phyloP scores from a whole-genome alignment of 2,888 invertebrate genomes.

The Drosophila histrio region DNA sequence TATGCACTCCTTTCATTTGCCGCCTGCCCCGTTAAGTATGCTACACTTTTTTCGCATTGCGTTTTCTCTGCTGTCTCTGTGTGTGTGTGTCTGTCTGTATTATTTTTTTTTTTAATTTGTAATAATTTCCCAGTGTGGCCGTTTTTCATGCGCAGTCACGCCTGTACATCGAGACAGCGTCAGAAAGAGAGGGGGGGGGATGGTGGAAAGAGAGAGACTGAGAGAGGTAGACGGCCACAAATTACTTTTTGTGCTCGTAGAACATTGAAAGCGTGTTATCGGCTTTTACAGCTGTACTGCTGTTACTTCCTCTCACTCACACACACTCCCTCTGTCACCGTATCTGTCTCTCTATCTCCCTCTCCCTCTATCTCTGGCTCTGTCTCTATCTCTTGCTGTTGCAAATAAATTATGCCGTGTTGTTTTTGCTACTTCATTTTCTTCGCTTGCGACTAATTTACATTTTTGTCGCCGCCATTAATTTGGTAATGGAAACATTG shows the following conservation, averaged over 20 bases:
- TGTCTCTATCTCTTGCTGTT: constrained; percentile 1
- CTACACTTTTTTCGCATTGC: constrained; percentile 38
- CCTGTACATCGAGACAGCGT: constrained; percentile 27
- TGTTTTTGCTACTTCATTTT: constrained; percentile 48
- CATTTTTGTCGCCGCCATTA: constrained; percentile 78
- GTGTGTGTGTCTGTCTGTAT: background rate
- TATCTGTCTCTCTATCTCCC: background rate
- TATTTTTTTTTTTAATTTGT: constrained; percentile 51
- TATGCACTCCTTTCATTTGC: background rate
- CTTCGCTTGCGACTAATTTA: constrained; percentile 69
- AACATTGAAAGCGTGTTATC: constrained; percentile 68
- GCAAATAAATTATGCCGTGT: constrained; percentile 58
- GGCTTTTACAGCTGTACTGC: constrained; percentile 62
- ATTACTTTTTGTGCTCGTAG: constrained; percentile 67
- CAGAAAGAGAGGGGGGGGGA: background rate
- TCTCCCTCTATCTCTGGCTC: background rate
- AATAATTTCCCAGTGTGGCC: constrained; percentile 54
- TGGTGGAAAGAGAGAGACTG: background rate
- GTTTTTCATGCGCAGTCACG: constrained; percentile 47
- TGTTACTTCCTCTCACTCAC: background rate
- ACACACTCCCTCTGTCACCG: background rate
- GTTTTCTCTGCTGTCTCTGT: constrained; percentile 1
- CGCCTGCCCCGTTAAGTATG: constrained; percentile 53
- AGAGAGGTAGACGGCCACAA: constrained; percentile 47
- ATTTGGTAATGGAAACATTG: constrained; percentile 60